These are phyloP conservation scores for Parasteatoda lunata DNA, from an alignment of 2,888 invertebrate species.

Conservation along the genomic window DNA sequence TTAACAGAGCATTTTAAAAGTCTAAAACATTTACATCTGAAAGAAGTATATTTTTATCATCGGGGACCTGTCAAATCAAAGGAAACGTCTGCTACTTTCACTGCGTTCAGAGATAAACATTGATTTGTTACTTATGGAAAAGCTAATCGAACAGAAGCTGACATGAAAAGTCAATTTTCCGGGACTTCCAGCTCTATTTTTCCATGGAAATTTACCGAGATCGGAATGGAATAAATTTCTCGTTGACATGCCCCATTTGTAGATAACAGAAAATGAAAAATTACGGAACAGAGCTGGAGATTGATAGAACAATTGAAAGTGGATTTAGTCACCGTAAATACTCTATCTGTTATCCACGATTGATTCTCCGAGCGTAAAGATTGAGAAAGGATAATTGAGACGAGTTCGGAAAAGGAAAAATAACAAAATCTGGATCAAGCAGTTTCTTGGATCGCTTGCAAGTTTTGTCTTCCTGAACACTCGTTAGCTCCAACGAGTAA, in stretches of 20 bases:
- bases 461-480: too few relatives aligned
- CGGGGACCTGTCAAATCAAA: background rate
- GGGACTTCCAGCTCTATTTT: background rate
- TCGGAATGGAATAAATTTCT: constrained; percentile 22
- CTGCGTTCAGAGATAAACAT: constrained; percentile 8
- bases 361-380: background rate
- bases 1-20: background rate
- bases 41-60: background rate
- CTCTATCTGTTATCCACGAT: constrained; percentile 1
- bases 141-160: constrained; percentile 26
- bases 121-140: constrained; percentile 13
- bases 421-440: too few relatives aligned
- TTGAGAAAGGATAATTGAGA: constrained; percentile 18
- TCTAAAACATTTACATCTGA: background rate
- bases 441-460: too few relatives aligned
- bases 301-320: constrained; percentile 3
- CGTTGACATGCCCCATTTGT: constrained; percentile 4
- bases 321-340: background rate
- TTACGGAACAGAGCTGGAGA: background rate
- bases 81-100: background rate
- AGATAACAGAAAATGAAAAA: constrained; percentile 21
- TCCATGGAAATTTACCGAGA: constrained; percentile 1
- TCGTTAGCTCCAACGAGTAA: too few relatives aligned
- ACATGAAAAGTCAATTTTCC: constrained; percentile 31
- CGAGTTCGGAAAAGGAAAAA: background rate